Conservation (phyloP, 2,797 vertebrate species). For the Molothrus ater region DNA sequence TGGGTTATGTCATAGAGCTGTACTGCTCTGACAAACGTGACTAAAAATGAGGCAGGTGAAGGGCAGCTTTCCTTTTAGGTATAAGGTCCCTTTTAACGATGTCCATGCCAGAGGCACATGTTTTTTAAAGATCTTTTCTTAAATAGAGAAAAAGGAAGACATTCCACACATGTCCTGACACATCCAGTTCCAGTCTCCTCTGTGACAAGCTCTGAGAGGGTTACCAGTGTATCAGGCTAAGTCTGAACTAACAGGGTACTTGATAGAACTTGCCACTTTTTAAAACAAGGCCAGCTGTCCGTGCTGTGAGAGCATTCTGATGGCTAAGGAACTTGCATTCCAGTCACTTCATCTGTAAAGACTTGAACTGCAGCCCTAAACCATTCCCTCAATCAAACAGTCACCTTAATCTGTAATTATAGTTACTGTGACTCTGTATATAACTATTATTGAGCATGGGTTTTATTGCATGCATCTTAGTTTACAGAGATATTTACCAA, state of each 20-base stretch:
- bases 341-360: background rate
- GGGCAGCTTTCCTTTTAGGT: background rate
- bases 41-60: background rate
- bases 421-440: background rate
- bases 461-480: background rate
- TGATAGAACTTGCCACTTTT: background rate
- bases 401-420: background rate
- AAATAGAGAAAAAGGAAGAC: background rate
- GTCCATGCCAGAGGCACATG: background rate
- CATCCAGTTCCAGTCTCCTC: background rate
- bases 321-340: background rate
- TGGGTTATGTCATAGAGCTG: background rate
- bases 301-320: rapidly evolving
- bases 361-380: background rate
- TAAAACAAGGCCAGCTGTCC: background rate
- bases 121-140: background rate
- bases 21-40: background rate
- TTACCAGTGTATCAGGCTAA: background rate
- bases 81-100: background rate
- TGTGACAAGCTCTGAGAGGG: background rate
- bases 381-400: background rate
- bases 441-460: background rate
- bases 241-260: background rate
- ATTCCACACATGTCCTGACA: background rate
- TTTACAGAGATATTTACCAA: background rate